Evolutionary conservation across 1,140 invertebrate genomes (phyloP).

Genomic region (Eufriesea mexicana): DNA sequence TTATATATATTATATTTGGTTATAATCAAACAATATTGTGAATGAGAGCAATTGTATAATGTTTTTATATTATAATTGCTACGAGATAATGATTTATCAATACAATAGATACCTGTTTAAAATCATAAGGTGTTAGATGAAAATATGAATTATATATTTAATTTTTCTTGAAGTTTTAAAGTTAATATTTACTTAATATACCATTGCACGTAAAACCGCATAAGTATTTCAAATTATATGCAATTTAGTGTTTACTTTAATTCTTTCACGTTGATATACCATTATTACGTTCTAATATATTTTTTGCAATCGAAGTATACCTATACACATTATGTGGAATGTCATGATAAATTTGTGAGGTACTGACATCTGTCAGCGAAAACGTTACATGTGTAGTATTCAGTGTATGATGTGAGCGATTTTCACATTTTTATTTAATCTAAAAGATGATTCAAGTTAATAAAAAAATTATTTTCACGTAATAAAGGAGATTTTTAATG

Average conservation of each 20-base stretch:
- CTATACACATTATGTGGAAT: not conserved
- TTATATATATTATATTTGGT: not conserved
- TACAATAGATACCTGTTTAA: not conserved
- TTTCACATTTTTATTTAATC: not conserved
- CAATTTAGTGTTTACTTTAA: not conserved
- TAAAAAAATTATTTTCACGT: not conserved
- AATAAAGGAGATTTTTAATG: not conserved
- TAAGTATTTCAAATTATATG: not conserved
- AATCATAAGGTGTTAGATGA: not conserved
- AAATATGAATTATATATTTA: not conserved
- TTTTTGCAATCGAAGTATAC: not conserved
- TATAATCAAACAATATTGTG: not conserved
- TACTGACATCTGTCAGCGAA: constrained; percentile 11
- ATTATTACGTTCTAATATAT: not conserved
- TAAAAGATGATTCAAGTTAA: not conserved
- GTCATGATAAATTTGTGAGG: not conserved
- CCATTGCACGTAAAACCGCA: not conserved
- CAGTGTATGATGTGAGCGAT: not conserved
- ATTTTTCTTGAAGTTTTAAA: not conserved
- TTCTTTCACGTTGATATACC: not conserved
- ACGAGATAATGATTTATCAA: not conserved
- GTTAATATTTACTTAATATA: not conserved
- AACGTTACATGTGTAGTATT: not conserved
- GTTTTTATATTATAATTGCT: not conserved
- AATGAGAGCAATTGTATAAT: not conserved